These are phyloP conservation scores for Diploscapter pachys DNA, from an alignment of 1,140 invertebrate genomes.

Conservation along the genomic window DNA sequence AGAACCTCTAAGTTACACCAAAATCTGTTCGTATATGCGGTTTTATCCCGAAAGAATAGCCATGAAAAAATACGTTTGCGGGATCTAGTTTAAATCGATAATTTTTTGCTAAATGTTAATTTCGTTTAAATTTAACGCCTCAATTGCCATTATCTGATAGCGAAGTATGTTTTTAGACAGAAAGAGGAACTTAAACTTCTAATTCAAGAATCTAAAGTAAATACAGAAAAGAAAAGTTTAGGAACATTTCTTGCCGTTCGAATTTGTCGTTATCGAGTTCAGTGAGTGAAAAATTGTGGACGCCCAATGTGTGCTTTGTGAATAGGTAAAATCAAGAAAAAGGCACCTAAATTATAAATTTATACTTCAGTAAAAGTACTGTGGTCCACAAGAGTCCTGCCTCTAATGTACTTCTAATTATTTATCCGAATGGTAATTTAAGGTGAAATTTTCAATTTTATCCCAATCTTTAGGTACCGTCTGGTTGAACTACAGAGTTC, in stretches of 20 bases:
- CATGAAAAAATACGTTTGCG: no score
- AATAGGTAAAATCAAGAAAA: neutral
- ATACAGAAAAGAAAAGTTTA: slow-evolving; percentile 8
- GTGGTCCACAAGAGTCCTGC: slow-evolving; percentile 52
- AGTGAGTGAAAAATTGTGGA: slow-evolving; percentile 55
- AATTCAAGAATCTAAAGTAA: neutral
- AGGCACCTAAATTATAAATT: no score
- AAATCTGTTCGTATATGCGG: no score
- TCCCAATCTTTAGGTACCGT: slow-evolving; percentile 38
- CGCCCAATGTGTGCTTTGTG: slow-evolving; percentile 52
- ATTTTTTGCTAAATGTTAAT: no score
- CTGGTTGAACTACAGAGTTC: slow-evolving; percentile 57
- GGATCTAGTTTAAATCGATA: no score
- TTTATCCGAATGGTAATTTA: slow-evolving; percentile 54
- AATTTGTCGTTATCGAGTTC: slow-evolving; percentile 55
- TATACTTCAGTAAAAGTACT: slow-evolving; percentile 42
- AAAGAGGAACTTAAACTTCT: neutral
- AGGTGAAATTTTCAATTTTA: neutral
- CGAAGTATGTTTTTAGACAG: no score
- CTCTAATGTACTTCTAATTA: slow-evolving; percentile 53
- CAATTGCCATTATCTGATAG: no score
- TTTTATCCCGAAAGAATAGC: no score
- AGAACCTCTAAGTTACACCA: no score
- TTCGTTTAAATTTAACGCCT: no score
- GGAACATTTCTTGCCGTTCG: slow-evolving; percentile 53